Percentiles rank a stretch among this genome's conserved stretches.
Evolutionary conservation across 2,797 vertebrate species (phyloP).

Genomic region (Sphaeramia orbicularis): DNA sequence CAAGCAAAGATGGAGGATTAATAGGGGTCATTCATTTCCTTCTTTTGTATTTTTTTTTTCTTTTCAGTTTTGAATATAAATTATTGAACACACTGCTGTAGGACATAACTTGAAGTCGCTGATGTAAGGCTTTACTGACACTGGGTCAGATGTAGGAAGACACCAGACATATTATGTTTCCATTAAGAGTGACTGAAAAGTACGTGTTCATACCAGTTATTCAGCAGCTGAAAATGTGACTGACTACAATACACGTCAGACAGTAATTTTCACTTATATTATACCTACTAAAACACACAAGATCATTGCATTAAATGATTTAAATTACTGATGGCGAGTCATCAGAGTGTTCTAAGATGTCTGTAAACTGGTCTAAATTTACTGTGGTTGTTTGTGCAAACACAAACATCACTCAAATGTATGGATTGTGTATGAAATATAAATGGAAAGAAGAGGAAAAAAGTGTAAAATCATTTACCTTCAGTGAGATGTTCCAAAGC

Average conservation of each 20-base stretch:
- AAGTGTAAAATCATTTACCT: slow-evolving; percentile 76
- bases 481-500: slow-evolving; percentile 73
- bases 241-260: background rate
- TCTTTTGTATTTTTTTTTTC: background rate
- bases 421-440: slow-evolving; percentile 1
- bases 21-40: slow-evolving; percentile 48
- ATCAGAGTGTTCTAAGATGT: background rate
- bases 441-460: slow-evolving; percentile 38
- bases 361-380: background rate
- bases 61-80: slow-evolving; percentile 10
- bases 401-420: background rate
- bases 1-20: slow-evolving; percentile 62
- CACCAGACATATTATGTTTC: background rate
- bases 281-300: background rate
- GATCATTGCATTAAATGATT: background rate
- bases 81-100: slow-evolving; percentile 6
- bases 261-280: background rate
- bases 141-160: background rate
- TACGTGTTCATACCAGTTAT: background rate
- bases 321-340: too few relatives aligned
- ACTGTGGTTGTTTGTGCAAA: background rate
- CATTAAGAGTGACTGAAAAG: background rate
- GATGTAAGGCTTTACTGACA: slow-evolving; percentile 1
- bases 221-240: background rate
- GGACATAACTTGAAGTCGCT: background rate